Evolutionary conservation across 2,888 invertebrate species (phyloP).

Genomic region (Leptinotarsa rubiginosa): DNA sequence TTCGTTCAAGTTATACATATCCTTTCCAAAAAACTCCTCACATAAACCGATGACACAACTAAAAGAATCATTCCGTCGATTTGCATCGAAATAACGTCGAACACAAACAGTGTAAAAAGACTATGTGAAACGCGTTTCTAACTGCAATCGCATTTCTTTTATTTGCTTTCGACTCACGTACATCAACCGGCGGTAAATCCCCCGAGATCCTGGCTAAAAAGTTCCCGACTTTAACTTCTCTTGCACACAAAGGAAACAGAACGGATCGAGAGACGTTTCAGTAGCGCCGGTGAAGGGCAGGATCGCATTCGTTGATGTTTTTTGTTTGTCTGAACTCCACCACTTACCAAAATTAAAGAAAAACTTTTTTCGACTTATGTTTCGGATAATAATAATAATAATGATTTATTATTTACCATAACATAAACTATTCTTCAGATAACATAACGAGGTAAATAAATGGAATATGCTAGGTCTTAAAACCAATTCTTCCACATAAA

Average conservation of each 20-base stretch:
- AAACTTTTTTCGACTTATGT: no score
- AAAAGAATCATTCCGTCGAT: constrained; percentile 46
- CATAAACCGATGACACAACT: constrained; percentile 23
- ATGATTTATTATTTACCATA: no score
- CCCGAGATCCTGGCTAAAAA: constrained; percentile 59
- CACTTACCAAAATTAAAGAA: no score
- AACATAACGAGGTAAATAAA: no score
- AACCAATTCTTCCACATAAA: no score
- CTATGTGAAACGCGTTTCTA: constrained; percentile 43
- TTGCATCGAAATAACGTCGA: constrained; percentile 42
- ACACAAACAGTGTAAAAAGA: constrained; percentile 33
- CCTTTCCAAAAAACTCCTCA: background rate
- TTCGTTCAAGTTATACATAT: background rate
- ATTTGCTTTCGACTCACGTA: constrained; percentile 62
- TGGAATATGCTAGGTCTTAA: no score
- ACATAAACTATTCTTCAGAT: no score
- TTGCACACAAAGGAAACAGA: constrained; percentile 59
- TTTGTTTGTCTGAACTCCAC: no score
- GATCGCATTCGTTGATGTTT: no score
- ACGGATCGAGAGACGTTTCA: constrained; percentile 29
- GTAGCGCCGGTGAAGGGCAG: constrained; percentile 14
- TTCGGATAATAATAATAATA: no score
- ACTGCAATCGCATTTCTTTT: constrained; percentile 57
- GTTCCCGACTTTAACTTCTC: constrained; percentile 61
- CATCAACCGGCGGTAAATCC: constrained; percentile 60